phyloP scores from a whole-genome alignment of 1,140 invertebrate species.

The Drosophila ironensis region DNA sequence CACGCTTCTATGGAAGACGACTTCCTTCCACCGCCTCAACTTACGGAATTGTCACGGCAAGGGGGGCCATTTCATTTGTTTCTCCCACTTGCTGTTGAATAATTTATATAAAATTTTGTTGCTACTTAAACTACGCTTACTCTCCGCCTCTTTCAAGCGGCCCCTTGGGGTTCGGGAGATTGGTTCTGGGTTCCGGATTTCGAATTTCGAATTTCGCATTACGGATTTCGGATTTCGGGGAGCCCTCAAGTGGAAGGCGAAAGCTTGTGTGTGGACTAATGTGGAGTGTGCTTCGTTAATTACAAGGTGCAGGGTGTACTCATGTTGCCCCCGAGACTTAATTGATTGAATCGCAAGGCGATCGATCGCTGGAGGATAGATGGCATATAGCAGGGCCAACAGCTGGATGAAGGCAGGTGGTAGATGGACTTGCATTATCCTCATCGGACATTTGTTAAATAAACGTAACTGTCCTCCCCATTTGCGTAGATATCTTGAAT shows the following conservation, averaged over 20 bases:
- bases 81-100: conserved; percentile 11
- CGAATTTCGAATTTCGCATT: too few species aligned
- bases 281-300: too few species aligned
- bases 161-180: not conserved
- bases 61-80: not conserved
- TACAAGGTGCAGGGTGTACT: too few species aligned
- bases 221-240: too few species aligned
- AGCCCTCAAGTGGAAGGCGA: too few species aligned
- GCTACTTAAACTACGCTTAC: conserved; percentile 56
- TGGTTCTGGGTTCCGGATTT: not conserved
- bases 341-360: too few species aligned
- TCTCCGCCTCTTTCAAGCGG: not conserved
- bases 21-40: not conserved
- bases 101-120: conserved; percentile 38
- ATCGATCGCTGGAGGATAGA: too few species aligned
- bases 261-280: too few species aligned
- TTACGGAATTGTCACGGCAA: conserved; percentile 44
- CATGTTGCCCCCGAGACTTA: too few species aligned
- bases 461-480: conserved; percentile 7
- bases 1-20: conserved; percentile 27
- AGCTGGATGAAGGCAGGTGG: too few species aligned
- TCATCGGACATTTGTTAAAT: conserved; percentile 1
- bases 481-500: conserved; percentile 8
- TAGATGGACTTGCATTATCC: too few species aligned
- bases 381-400: too few species aligned